Conservation (phyloP, 2,888 invertebrate species). For the Himalopsyche japonica region DNA sequence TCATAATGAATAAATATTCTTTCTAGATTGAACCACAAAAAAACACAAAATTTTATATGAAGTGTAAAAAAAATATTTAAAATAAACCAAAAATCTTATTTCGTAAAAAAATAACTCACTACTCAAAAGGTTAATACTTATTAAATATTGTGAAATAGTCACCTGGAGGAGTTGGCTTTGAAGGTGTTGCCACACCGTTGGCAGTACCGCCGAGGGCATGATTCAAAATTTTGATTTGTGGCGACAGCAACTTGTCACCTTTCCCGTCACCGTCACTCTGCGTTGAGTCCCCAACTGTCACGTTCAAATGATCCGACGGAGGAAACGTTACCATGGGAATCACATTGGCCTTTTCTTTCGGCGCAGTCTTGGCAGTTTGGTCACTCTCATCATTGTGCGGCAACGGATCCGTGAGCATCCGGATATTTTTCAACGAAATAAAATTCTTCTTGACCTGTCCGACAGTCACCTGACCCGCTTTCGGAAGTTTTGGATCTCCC, state of each 20-base stretch:
- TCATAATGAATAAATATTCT: no score
- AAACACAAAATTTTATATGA: no score
- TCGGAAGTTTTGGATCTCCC: not conserved
- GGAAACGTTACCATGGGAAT: no score
- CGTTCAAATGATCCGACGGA: no score
- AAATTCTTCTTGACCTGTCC: not conserved
- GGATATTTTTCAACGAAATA: not conserved
- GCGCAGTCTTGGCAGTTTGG: no score
- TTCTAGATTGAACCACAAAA: no score
- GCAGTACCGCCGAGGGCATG: not conserved
- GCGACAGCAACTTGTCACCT: not conserved
- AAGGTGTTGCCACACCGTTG: not conserved
- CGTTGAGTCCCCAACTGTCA: no score
- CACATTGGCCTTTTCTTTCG: no score
- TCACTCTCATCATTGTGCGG: not conserved
- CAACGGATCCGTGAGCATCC: not conserved
- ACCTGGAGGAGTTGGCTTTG: not conserved
- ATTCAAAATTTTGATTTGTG: not conserved
- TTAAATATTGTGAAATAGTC: not conserved
- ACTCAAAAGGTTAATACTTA: not conserved
- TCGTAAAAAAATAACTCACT: no score
- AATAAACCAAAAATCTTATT: no score
- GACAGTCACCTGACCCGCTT: not conserved
- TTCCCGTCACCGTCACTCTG: not conserved
- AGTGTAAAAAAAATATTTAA: no score